Base-by-base conservation (phyloP, 2,888 invertebrate species). In the Synanthedon tipuliformis region DNA sequence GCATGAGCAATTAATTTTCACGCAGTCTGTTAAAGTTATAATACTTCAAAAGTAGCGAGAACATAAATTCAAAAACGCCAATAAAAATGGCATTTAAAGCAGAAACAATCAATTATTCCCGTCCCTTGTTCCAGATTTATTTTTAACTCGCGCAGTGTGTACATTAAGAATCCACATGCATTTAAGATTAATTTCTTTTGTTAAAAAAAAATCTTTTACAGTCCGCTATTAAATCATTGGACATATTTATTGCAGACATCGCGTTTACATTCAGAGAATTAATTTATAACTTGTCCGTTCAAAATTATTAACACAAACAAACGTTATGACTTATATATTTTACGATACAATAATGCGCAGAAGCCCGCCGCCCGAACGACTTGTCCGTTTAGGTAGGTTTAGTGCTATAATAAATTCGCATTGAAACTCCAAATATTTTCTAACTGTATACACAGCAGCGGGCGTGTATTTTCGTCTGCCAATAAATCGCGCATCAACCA, bases 361-460 rank as follows among this genome's bases (percentile, higher is more conserved):
- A 45, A 45, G 15, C 45, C 41, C 41, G 53, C 57, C 59, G 5
- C 52, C 57, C 59, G 5, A 5, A 58, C 64, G 68, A 69, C 65
- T 70, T 68, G 65, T 23, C 23, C 4, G 71, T 75, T 73, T 76
- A 73, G 68, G 65, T 23, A 4, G 0, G 71, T 75, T 73, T 76
- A 73, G 68, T 69, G 65, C 65, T 59, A 64, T 68, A 64, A 78
- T 79, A 76, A 75, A 79, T 76, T 75, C 65, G 61, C 69, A 68
- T 69, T 68, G 69, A 77, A 74, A 76, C 76, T 77, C 75, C 78
- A 78, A 81, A 81, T 80, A 81, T 81, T 77, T 73, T 4, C 73
- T 65, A 63, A 68, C 34, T 65, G 66, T 67, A 67, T 63, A 67
- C 71, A 69, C 69, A 71, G 73, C 69, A 71, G 73, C 73, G 71